Evolutionary conservation across 1,140 invertebrate genomes (phyloP).

Genomic region (Megalonaias nervosa): DNA sequence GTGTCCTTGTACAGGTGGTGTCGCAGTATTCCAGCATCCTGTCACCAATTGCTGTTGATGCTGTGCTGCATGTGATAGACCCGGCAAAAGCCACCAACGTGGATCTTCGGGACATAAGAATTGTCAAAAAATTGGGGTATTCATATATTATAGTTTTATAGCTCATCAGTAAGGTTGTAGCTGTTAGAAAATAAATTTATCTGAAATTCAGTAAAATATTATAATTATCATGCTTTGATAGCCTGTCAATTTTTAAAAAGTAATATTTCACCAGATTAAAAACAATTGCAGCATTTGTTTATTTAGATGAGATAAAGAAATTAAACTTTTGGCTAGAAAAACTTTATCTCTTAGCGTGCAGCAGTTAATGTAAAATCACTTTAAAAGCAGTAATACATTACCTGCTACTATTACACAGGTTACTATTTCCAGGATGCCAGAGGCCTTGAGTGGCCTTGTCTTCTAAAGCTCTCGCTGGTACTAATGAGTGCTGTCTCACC

Average conservation of each 20-base stretch:
- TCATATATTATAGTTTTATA: slow-evolving; percentile 6
- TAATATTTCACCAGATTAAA: not conserved
- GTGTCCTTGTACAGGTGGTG: slow-evolving; percentile 79
- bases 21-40: slow-evolving; percentile 96
- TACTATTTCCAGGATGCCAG: too few species aligned
- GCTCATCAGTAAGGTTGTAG: not conserved
- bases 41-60: slow-evolving; percentile 97
- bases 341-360: too few species aligned
- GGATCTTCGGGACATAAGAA: slow-evolving; percentile 90
- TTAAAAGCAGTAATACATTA: too few species aligned
- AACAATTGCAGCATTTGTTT: not conserved
- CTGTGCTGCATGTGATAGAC: slow-evolving; percentile 90
- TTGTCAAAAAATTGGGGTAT: slow-evolving; percentile 93
- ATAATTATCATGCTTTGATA: not conserved
- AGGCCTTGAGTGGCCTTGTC: too few species aligned
- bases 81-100: slow-evolving; percentile 79
- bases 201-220: too few species aligned
- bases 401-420: too few species aligned
- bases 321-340: too few species aligned
- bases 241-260: not conserved
- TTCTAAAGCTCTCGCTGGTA: too few species aligned
- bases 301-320: too few species aligned
- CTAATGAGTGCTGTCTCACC: too few species aligned
- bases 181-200: slow-evolving; percentile 1
- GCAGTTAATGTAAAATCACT: too few species aligned